phyloP scores from a whole-genome alignment of 2,797 vertebrate species.

The Darevskia nairensis region DNA sequence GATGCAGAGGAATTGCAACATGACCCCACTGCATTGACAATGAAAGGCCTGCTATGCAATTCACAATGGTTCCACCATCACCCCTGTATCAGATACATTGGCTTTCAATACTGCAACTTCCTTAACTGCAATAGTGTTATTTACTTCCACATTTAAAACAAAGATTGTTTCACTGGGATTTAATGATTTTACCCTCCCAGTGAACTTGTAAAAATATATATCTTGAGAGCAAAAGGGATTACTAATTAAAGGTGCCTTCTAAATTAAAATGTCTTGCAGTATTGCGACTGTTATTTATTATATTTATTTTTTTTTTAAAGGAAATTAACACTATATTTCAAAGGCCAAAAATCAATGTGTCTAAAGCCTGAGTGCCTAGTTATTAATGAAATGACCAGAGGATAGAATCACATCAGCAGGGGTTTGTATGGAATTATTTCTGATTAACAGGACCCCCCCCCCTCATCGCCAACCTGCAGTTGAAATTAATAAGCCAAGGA shows the following conservation, averaged over 20 bases:
- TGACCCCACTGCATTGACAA: background rate
- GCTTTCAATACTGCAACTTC: background rate
- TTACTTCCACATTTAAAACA: fast-evolving
- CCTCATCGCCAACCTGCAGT: background rate
- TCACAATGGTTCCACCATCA: background rate
- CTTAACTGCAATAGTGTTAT: background rate
- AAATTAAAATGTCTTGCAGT: conserved; percentile 23
- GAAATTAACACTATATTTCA: conserved; percentile 22
- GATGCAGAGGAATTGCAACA: background rate
- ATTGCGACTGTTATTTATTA: background rate
- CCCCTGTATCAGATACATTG: background rate
- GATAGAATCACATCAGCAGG: conserved; percentile 21
- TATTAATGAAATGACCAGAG: conserved; percentile 29
- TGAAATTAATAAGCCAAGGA: background rate
- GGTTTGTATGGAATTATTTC: background rate
- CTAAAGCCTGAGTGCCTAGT: conserved; percentile 12
- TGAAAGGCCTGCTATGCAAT: background rate
- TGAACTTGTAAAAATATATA: conserved; percentile 30
- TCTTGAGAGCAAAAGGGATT: background rate
- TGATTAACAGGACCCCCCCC: conserved; percentile 10
- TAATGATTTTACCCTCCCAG: conserved; percentile 24
- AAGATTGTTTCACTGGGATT: conserved; percentile 21
- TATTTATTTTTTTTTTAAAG: background rate
- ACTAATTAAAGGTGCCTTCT: conserved; percentile 33
- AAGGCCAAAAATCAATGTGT: background rate